Evolutionary conservation across 2,888 invertebrate species (phyloP), one percentile per base, ranked within the genome.

Genomic region (Bellardia pandia): DNA sequence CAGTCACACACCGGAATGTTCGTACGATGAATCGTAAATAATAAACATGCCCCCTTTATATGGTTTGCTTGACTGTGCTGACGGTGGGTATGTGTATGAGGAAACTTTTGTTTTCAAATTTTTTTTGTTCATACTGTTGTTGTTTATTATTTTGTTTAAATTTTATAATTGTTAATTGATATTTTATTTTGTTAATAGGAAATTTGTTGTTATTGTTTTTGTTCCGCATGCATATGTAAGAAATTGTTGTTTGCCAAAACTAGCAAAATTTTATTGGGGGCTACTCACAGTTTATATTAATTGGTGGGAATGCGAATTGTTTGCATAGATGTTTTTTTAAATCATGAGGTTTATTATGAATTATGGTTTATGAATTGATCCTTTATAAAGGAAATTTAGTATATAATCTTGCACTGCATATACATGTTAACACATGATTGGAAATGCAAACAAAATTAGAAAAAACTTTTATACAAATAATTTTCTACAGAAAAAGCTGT

Each of bases 81-180:
- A 13, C 2, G 13, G n/a, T 14, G 33, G 23, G 16, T 48, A 68
- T 48, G 58, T 62, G 51, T 69, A 7, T 51, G 4, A 40, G 45
- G 60, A 76, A 62, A 83, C 58, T 75, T 83, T 69, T 83, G 69
- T 83, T 71, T 62, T 69, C 60, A 9, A 40, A 42, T 48, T 23
- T 23, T 23, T 23, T 23, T 23, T 23, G 1, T 23, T 23, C 23
- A 23, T 23, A 23, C 23, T 58, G 2, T 58, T 75, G 40, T 58
- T 56, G 23, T 51, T 16, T 53, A 33, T 48, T 74, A 48, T 62
- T 40, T 76, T 66, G n/a, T n/a, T 9, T 23, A 58, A 62, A 62
- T 62, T 75, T 51, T 79, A 33, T 66, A 74, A 74, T 74, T 76
- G 62, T 56, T 83, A 83, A 83, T 83, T 71, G 60, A 75, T 81